phyloP scores from a whole-genome alignment of 2,113 vertebrate genomes.

The Rhadina sibilatrix region DNA sequence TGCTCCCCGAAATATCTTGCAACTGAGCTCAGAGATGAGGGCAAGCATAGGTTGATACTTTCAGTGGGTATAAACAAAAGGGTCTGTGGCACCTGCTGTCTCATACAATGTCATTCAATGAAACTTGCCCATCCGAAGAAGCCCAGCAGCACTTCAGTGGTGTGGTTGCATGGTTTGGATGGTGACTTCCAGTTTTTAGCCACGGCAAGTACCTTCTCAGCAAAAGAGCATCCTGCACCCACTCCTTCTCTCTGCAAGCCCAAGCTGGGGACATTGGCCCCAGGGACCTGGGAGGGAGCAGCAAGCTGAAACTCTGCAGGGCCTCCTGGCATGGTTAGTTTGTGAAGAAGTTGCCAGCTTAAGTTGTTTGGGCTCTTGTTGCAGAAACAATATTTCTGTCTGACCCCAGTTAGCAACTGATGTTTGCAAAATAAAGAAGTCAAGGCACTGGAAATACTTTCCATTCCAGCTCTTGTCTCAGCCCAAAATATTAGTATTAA shows the following conservation, averaged over 20 bases:
- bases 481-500: conserved; percentile 67
- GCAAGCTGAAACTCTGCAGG: background rate
- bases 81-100: background rate
- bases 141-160: background rate
- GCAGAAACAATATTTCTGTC: conserved; percentile 68
- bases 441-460: conserved; percentile 68
- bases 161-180: background rate
- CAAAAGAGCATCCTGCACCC: background rate
- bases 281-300: background rate
- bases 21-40: background rate
- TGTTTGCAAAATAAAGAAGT: conserved; percentile 72
- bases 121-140: background rate
- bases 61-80: background rate
- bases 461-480: conserved; percentile 55
- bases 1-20: background rate
- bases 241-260: background rate
- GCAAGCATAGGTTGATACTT: background rate
- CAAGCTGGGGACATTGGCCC: background rate
- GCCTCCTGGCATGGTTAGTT: conserved; percentile 9
- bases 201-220: rapidly evolving
- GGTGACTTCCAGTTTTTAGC: background rate
- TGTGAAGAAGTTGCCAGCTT: conserved; percentile 31
- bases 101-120: rapidly evolving
- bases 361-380: conserved; percentile 60
- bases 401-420: conserved; percentile 67